Evolutionary conservation across 2,888 invertebrate genomes (phyloP), one percentile per base, ranked within the genome.

Genomic region (Dryobotodes eremita): DNA sequence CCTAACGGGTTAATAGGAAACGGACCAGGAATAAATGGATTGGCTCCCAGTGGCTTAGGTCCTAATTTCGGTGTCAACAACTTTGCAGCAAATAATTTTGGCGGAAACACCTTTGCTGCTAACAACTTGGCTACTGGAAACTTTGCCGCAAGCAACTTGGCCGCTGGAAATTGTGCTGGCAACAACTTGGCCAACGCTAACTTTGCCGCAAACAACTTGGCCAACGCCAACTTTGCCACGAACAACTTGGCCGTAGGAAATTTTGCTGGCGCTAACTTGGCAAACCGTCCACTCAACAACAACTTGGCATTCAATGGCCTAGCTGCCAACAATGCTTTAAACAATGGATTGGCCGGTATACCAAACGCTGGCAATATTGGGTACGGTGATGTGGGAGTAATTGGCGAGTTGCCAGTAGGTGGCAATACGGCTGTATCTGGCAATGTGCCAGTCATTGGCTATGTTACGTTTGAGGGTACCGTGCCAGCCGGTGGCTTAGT

Each of bases 361-460:
- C 79, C 46, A 62, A 79, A 79, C n/a, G 86, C 91, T 53, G 84
- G 46, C 48, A 84, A 83, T 46, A 79, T 89, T 11, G 94, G 94
- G 1, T 93, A 91, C 53, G 95, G 95, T 1, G 95, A 96, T 75
- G 91, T 95, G 0, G 86, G 92, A 0, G 90, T 96, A 0, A 77
- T 87, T 2, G 96, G 96, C 0, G 94, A 95, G 59, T 80, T 95
- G 87, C 96, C 95, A 86, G 94, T 95, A 0, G 91, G 91, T 70
- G 96, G 96, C 3, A 91, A 91, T 4, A 95, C 96, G 0, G 91
- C 92, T 2, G 90, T 96, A 0, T 75, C 91, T 66, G 96, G 96
- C 17, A 95, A 95, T 55, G 94, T 95, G 77, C 96, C 96, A 83
- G 94, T 96, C 0, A 94, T 96, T 83, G 96, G 96, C 69, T 96